Percentiles rank a stretch among this genome's conserved stretches.
These are phyloP conservation scores for Mesopsocus fuscifrons DNA, from an alignment of 2,888 invertebrate species.

Conservation along the genomic window DNA sequence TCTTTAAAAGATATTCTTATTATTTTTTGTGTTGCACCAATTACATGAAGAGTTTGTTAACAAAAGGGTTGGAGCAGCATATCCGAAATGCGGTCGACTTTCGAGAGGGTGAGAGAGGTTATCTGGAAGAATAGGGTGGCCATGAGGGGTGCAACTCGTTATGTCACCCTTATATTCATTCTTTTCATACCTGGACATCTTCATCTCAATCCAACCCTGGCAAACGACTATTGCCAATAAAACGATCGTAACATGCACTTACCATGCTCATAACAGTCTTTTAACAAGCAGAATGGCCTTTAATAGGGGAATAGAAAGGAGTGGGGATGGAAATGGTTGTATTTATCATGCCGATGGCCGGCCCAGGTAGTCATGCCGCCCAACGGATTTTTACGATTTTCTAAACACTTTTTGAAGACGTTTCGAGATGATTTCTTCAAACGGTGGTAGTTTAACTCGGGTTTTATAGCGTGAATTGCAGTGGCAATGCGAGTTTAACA, in stretches of 20 bases:
- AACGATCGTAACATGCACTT: neutral
- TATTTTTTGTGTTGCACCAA: no score
- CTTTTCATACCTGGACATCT: no score
- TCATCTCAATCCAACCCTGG: slow-evolving; percentile 9
- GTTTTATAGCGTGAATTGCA: neutral
- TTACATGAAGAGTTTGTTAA: no score
- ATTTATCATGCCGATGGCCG: slow-evolving; percentile 6
- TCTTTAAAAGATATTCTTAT: no score
- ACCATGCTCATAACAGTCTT: neutral
- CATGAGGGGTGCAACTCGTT: no score
- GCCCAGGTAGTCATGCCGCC: neutral
- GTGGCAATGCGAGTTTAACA: neutral
- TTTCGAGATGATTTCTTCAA: neutral
- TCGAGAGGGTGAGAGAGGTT: no score
- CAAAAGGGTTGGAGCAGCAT: no score
- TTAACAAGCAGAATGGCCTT: neutral
- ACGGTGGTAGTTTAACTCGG: neutral
- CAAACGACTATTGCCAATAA: neutral
- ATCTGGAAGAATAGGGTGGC: no score
- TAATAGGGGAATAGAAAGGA: slow-evolving; percentile 9
- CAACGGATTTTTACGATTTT: neutral
- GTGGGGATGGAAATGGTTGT: slow-evolving; percentile 7
- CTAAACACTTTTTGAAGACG: neutral
- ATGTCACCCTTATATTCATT: no score
- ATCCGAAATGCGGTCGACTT: no score